Percentiles rank a stretch among this genome's conserved stretches.
Conservation (phyloP, 2,888 invertebrate species). For the Pachydiplax longipennis region DNA sequence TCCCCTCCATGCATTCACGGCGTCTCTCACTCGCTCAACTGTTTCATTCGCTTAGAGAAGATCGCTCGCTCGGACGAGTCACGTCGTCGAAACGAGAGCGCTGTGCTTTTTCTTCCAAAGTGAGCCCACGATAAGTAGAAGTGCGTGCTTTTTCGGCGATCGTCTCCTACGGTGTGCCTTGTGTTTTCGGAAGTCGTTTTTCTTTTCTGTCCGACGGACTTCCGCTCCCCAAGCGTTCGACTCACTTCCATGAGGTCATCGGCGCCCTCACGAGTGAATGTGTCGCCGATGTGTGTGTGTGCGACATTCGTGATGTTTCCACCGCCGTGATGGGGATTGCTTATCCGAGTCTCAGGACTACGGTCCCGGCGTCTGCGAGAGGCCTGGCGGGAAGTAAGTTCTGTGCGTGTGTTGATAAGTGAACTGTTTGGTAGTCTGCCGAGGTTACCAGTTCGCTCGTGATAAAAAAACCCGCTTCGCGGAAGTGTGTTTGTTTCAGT, state of each 20-base stretch:
- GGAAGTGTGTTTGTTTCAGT: too few species aligned
- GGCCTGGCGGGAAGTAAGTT: not conserved
- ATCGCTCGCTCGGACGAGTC: slow-evolving; percentile 52
- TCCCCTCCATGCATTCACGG: slow-evolving; percentile 29
- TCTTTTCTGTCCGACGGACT: not conserved
- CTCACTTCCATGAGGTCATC: slow-evolving; percentile 14
- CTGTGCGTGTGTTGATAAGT: not conserved
- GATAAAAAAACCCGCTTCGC: too few species aligned
- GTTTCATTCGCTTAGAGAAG: slow-evolving; percentile 52
- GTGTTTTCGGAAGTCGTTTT: not conserved
- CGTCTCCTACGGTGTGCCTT: slow-evolving; percentile 61
- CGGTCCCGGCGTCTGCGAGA: not conserved
- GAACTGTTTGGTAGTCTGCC: too few species aligned
- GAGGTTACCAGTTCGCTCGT: too few species aligned
- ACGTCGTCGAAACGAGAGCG: not conserved
- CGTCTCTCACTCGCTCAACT: slow-evolving; percentile 12
- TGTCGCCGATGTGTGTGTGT: not conserved
- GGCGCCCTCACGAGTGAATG: not conserved
- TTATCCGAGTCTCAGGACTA: not conserved
- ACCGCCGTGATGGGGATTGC: not conserved
- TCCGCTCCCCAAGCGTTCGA: not conserved
- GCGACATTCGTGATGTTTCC: not conserved
- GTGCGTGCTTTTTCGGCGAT: slow-evolving; percentile 60
- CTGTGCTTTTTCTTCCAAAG: not conserved
- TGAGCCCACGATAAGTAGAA: slow-evolving; percentile 59